Evolutionary conservation across 1,140 invertebrate genomes (phyloP), one percentile per base, ranked within the genome.

Genomic region (Belonocnema kinseyi): DNA sequence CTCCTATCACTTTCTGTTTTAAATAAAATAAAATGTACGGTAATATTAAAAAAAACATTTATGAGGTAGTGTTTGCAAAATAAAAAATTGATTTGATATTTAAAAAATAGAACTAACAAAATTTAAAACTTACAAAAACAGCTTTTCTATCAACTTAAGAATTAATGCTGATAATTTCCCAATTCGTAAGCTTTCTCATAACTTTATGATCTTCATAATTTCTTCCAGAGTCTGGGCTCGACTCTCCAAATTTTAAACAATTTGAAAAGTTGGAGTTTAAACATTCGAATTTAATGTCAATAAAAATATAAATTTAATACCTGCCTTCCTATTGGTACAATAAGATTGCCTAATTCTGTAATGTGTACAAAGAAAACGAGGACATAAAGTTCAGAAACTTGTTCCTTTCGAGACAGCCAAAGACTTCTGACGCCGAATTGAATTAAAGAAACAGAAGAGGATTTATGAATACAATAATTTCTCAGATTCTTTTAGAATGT

Each of bases 361-460:
- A 33, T 54, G 52, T 17, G 52, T 54, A 54, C 52, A 66, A 66
- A 66, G 61, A 40, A 66, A 46, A 66, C 61, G 40, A 66, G 61
- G 61, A 66, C 26, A 66, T 66, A 66, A 66, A 66, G 16, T 66
- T 66, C 21, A 66, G 61, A 66, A 66, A 66, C 61, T 66, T 66
- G 61, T 66, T 66, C 40, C 61, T 46, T 66, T 66, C 26, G 14
- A 40, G 61, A 66, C 61, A 33, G 33, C 21, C 61, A 21, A 40
- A 66, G 61, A 66, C 61, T 66, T 40, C 26, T 66, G 61, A 66
- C 46, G 40, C 61, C 40, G 61, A 66, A 66, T 66, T 66, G 61
- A 66, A 66, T 66, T 66, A 66, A 66, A 66, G 61, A 66, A 66
- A 66, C 61, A 66, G 61, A 66, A 66, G 61, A 66, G 61, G 61